Evolutionary conservation across 2,113 vertebrate genomes (phyloP).

Genomic region (Rhinoptilus africanus): DNA sequence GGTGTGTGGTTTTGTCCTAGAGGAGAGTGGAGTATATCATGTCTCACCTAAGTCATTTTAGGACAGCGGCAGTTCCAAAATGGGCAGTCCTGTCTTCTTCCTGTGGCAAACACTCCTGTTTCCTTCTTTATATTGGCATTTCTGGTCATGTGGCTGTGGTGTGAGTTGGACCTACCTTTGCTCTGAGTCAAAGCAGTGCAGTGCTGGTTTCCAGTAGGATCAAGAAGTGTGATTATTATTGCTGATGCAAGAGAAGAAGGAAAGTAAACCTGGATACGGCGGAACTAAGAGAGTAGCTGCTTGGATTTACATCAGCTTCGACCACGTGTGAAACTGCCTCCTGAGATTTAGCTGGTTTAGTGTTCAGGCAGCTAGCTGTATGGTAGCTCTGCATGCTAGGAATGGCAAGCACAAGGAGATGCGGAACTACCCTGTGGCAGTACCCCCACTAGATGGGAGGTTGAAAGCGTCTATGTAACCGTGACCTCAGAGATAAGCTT

Average conservation of each 20-base stretch:
- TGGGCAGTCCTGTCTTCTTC: neutral
- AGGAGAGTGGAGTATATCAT: no score
- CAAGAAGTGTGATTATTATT: neutral
- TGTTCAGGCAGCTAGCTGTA: neutral
- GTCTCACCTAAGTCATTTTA: neutral
- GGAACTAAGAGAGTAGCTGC: neutral
- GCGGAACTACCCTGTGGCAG: neutral
- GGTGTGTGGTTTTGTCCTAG: neutral
- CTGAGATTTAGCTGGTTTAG: neutral
- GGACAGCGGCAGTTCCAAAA: rapidly evolving
- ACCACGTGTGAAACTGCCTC: neutral
- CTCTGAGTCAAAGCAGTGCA: neutral
- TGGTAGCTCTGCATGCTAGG: neutral
- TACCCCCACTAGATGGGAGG: rapidly evolving
- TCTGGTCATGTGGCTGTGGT: neutral
- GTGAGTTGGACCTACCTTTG: constrained; percentile 29
- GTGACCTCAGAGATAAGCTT: neutral
- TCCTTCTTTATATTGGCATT: rapidly evolving
- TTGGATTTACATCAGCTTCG: neutral
- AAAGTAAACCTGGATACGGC: rapidly evolving
- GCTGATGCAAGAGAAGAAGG: neutral
- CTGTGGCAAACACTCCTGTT: neutral
- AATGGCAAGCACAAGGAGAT: neutral
- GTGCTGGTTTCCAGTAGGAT: neutral
- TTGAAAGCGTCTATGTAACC: rapidly evolving